Evolutionary conservation across 2,113 vertebrate species (phyloP).

Genomic region (Antechinus stuartii): DNA sequence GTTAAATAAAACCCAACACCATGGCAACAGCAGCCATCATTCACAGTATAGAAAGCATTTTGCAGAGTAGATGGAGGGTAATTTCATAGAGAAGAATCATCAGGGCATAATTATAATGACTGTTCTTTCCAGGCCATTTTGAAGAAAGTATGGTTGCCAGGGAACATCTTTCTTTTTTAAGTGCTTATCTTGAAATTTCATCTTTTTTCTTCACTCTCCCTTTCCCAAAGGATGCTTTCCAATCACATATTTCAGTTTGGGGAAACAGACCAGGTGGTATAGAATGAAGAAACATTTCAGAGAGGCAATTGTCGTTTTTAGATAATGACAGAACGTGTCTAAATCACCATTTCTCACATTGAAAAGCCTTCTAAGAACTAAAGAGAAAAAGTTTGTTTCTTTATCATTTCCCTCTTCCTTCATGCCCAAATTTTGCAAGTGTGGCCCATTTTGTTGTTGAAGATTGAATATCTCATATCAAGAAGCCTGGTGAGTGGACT

Average conservation of each 20-base stretch:
- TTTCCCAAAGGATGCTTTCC: constrained; percentile 22
- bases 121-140: constrained; percentile 33
- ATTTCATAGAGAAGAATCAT: not conserved
- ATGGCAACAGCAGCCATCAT: not conserved
- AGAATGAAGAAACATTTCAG: not conserved
- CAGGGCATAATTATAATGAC: not conserved
- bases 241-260: constrained; percentile 21
- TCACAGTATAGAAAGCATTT: not conserved
- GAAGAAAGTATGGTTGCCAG: not conserved
- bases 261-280: not conserved
- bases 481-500: not conserved
- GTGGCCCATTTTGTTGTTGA: not conserved
- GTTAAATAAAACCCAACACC: constrained; percentile 19
- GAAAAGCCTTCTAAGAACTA: not conserved
- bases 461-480: not conserved
- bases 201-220: not conserved
- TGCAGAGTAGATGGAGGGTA: not conserved
- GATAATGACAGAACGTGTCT: not conserved
- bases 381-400: not conserved
- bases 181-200: not conserved
- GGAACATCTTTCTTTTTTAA: constrained; percentile 36
- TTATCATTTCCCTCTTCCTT: not conserved
- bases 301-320: not conserved
- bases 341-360: not conserved
- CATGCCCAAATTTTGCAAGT: not conserved